phyloP scores from a whole-genome alignment of 2,113 vertebrate genomes.

The Synodontis membranacea region DNA sequence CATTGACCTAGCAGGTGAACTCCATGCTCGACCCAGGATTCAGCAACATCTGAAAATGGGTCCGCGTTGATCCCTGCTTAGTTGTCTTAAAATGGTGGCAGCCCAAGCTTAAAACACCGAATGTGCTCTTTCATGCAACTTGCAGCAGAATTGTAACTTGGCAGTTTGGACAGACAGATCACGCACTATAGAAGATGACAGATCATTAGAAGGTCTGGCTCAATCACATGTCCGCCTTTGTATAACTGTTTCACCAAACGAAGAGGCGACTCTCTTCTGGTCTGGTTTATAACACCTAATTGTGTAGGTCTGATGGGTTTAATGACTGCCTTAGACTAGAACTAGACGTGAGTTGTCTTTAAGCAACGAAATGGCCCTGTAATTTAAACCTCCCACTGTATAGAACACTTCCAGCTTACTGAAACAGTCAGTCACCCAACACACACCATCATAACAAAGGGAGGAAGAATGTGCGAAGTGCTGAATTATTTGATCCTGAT shows the following conservation, averaged over 20 bases:
- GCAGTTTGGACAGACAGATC: neutral
- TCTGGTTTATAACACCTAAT: slow-evolving; percentile 34
- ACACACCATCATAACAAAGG: slow-evolving; percentile 18
- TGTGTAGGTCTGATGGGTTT: slow-evolving; percentile 40
- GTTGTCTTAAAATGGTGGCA: neutral
- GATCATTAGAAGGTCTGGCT: neutral
- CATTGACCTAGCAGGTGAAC: neutral
- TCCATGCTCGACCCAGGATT: neutral
- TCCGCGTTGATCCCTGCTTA: neutral
- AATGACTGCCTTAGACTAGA: slow-evolving; percentile 55
- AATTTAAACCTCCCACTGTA: slow-evolving; percentile 37
- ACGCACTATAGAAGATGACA: neutral
- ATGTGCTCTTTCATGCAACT: neutral
- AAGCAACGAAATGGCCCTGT: slow-evolving; percentile 49
- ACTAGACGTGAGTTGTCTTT: slow-evolving; percentile 31
- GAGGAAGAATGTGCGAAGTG: neutral
- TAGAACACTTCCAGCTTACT: neutral
- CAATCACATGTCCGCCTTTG: neutral
- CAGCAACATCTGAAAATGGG: neutral
- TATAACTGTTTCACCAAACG: neutral
- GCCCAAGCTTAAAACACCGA: neutral
- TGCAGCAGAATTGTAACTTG: neutral
- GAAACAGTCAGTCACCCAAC: slow-evolving; percentile 29
- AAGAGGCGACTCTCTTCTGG: no score
- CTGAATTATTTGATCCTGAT: neutral